Evolutionary conservation across 2,113 vertebrate species (phyloP).

Genomic region (Aldabrachelys gigantea): DNA sequence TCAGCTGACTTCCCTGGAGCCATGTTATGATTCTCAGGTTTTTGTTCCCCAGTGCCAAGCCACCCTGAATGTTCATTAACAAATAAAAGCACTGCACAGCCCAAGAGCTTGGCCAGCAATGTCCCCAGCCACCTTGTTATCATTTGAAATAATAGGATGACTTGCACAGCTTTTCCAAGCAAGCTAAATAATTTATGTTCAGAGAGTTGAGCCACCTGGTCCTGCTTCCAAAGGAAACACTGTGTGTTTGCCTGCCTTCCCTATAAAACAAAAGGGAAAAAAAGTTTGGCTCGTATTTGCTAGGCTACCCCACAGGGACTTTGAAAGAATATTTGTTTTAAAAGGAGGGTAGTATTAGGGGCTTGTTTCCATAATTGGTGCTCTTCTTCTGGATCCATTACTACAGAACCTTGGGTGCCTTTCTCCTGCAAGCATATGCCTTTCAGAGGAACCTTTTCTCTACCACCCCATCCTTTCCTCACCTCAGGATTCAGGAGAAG

Average conservation of each 20-base stretch:
- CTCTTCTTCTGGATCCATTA: not conserved
- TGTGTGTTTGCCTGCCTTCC: not conserved
- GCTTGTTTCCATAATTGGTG: not conserved
- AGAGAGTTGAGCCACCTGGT: slow-evolving; percentile 37
- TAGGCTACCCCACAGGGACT: not conserved
- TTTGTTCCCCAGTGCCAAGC: slow-evolving; percentile 40
- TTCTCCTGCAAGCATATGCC: not conserved
- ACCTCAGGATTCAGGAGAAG: not conserved
- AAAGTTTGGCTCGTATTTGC: not conserved
- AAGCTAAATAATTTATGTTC: slow-evolving; percentile 46
- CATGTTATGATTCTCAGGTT: slow-evolving; percentile 46
- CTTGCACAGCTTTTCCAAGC: slow-evolving; percentile 53
- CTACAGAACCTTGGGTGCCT: not conserved
- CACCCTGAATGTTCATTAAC: slow-evolving; percentile 47
- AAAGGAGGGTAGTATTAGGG: not conserved
- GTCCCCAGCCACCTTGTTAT: slow-evolving; percentile 48
- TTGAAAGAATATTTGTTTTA: not conserved
- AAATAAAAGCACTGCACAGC: slow-evolving; percentile 47
- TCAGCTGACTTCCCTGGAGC: not conserved
- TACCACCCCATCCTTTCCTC: not conserved
- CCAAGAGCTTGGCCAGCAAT: slow-evolving; percentile 43
- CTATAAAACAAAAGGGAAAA: not conserved
- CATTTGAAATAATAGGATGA: slow-evolving; percentile 33
- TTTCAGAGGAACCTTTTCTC: not conserved
- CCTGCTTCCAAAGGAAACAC: slow-evolving; percentile 52